Evolutionary conservation across 1,140 invertebrate genomes (phyloP).

Genomic region (Drosophila nigrodunni): DNA sequence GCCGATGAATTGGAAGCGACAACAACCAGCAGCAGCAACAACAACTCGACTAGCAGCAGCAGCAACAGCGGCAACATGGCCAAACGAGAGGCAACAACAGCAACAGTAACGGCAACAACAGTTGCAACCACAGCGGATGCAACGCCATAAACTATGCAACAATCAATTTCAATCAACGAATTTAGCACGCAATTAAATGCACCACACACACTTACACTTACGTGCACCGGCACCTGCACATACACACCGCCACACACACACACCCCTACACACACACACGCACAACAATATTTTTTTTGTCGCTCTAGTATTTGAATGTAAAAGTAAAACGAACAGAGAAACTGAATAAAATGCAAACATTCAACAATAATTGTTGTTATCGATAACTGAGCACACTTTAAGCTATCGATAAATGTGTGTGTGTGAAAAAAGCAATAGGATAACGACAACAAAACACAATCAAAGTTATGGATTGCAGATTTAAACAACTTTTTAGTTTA

Average conservation of each 20-base stretch:
- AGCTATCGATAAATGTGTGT: neutral
- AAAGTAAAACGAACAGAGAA: slow-evolving; percentile 25
- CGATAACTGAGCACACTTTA: neutral
- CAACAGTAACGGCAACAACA: slow-evolving; percentile 18
- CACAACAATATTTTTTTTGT: slow-evolving; percentile 32
- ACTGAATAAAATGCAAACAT: slow-evolving; percentile 3
- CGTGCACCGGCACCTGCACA: neutral
- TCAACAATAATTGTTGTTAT: neutral
- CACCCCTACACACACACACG: neutral
- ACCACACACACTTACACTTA: slow-evolving; percentile 7
- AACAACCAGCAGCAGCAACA: slow-evolving; percentile 27
- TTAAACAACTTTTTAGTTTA: too few species aligned
- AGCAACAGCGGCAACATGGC: slow-evolving; percentile 28
- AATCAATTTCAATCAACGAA: slow-evolving; percentile 29
- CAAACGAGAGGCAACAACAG: slow-evolving; percentile 35
- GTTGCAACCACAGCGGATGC: slow-evolving; percentile 8
- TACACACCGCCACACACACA: neutral
- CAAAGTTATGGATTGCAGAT: too few species aligned
- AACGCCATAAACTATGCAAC: slow-evolving; percentile 31
- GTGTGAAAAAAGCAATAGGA: neutral
- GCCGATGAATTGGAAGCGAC: slow-evolving; percentile 85
- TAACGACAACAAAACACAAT: neutral
- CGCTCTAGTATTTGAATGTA: slow-evolving; percentile 24
- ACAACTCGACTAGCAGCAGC: slow-evolving; percentile 24
- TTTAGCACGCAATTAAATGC: slow-evolving; percentile 37